Base-by-base conservation (phyloP, 2,113 vertebrate species). In the Aviceda subcristata region DNA sequence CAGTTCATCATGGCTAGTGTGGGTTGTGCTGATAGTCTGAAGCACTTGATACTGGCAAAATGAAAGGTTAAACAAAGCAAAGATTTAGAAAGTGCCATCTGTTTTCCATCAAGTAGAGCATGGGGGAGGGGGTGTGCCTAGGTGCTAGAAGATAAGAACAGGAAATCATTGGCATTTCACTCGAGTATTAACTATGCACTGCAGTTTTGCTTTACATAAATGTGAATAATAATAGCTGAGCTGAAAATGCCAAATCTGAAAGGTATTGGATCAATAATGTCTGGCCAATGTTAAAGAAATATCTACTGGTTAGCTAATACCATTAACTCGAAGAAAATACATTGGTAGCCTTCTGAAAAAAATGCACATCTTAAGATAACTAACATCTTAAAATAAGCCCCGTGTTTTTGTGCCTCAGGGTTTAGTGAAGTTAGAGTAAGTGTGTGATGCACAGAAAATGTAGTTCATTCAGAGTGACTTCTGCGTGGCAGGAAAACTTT, bases 381-480 rank as follows among this genome's bases (percentile, higher is more conserved):
- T 59, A 68, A 41, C 20, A 32, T 87, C 12, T 63, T 56, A 26
- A 78, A 77, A 73, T 77, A 86, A 86, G 30, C 11, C 34, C 10
- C 7, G 3, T 1, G 0, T 10, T 83, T 92, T 48, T 75, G 32
- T 83, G 20, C 39, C 10, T 88, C 12, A 6, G 50, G n/a, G 15
- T 64, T 74, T 20, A 69, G 38, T 38, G n/a, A 27, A n/a, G 71
- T 67, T 30, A 43, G 20, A 64, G 60, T 63, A 75, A 41, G 41
- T 22, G 13, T 1, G 2, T 1, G 1, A 11, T 22, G 15, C 51
- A 39, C 13, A 20, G n/a, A 68, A 82, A 69, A 39, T 3, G 24
- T 19, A 30, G 12, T 69, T 87, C 6, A 27, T 79, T 93, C 48
- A 20, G 50, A 57, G 23, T 79, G 45, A 64, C n/a, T 87, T 84